phyloP scores from a whole-genome alignment of 2,113 vertebrate species.

The Capricornis sumatraensis region DNA sequence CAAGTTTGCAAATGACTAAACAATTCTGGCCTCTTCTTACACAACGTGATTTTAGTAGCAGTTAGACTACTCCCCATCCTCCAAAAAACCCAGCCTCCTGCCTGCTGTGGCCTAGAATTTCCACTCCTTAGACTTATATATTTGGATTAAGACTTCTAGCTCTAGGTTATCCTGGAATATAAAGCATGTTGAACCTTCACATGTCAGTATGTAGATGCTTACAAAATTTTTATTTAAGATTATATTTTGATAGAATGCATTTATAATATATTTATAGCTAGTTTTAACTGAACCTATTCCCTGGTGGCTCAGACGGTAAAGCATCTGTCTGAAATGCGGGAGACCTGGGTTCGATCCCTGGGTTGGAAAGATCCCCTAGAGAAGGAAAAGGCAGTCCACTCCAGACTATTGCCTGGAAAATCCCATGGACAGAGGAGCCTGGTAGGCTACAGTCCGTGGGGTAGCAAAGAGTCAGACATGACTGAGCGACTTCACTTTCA shows the following conservation, averaged over 20 bases:
- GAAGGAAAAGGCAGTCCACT: too few relatives aligned
- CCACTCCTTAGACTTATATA: background rate
- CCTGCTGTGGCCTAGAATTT: background rate
- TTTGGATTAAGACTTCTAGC: background rate
- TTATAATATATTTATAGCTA: background rate
- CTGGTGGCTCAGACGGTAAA: too few relatives aligned
- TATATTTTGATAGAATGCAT: background rate
- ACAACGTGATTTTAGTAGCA: background rate
- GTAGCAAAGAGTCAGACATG: rapidly evolving
- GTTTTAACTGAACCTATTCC: background rate
- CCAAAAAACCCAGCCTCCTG: background rate
- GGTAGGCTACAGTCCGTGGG: too few relatives aligned
- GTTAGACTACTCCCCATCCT: background rate
- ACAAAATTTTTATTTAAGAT: background rate
- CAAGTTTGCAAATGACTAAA: background rate
- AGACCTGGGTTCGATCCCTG: too few relatives aligned
- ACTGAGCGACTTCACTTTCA: too few relatives aligned
- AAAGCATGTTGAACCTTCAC: background rate
- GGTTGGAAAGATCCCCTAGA: too few relatives aligned
- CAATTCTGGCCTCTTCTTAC: background rate
- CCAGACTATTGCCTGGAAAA: too few relatives aligned
- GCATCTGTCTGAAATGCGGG: rapidly evolving
- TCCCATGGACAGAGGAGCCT: too few relatives aligned
- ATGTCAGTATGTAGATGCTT: background rate
- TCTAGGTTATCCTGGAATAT: background rate